phyloP scores from a whole-genome alignment of 2,888 invertebrate species.

The Pantelozetes paolii region DNA sequence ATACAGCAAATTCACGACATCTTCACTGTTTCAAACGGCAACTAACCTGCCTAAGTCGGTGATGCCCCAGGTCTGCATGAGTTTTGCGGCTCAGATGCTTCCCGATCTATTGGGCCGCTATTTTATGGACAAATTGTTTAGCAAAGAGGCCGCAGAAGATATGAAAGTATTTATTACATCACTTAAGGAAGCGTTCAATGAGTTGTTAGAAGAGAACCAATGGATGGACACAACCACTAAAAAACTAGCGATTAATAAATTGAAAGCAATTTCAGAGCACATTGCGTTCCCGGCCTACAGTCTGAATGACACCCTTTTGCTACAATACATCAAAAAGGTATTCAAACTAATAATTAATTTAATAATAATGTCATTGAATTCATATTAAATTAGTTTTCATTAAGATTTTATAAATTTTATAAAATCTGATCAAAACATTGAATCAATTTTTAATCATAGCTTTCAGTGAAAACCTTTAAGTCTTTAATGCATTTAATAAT shows the following conservation, averaged over 20 bases:
- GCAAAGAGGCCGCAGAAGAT: constrained; percentile 30
- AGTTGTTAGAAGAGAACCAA: constrained; percentile 51
- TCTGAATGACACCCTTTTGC: constrained; percentile 50
- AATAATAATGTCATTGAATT: neutral
- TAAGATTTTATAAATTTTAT: too few species aligned
- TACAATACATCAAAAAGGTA: constrained; percentile 48
- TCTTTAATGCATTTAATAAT: too few species aligned
- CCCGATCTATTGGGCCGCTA: constrained; percentile 40
- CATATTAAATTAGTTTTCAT: too few species aligned
- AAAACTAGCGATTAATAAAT: constrained; percentile 55
- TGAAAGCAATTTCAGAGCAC: constrained; percentile 55
- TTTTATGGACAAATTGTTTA: constrained; percentile 40
- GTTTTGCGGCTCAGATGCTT: neutral
- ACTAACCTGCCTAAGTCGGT: neutral
- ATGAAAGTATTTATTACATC: constrained; percentile 51
- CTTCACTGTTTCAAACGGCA: neutral
- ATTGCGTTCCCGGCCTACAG: constrained; percentile 57
- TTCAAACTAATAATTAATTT: neutral
- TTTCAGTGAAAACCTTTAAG: too few species aligned
- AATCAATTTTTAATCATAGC: too few species aligned
- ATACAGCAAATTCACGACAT: constrained; percentile 27
- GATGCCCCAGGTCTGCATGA: constrained; percentile 18
- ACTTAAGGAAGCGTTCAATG: constrained; percentile 52
- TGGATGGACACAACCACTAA: constrained; percentile 56
- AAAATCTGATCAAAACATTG: too few species aligned